phyloP scores from a whole-genome alignment of 30 jellyfish, hydroid and myxozoan species.

The Pseudorhiza aurosa region DNA sequence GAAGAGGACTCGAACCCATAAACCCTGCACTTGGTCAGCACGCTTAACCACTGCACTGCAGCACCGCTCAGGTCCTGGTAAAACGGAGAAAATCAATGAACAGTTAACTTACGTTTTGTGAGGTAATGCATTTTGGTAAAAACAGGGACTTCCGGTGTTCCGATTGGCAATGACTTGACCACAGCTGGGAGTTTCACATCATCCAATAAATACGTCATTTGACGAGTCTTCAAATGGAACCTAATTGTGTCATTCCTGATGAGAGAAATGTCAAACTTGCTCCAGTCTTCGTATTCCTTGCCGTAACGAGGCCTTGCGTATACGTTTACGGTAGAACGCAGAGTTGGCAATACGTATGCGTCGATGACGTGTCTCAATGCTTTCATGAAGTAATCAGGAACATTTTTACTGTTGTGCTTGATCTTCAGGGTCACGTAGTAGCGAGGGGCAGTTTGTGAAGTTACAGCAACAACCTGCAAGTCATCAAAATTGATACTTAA shows the following conservation, averaged over 20 bases:
- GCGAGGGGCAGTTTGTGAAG: constrained; percentile 46
- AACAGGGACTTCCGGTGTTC: constrained; percentile 43
- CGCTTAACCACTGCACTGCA: no score
- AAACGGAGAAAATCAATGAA: no score
- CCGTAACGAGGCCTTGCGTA: constrained; percentile 26
- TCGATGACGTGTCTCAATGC: constrained; percentile 9
- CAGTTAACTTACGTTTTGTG: constrained; percentile 39
- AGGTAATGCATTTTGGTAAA: constrained; percentile 10
- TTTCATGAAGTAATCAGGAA: constrained; percentile 19
- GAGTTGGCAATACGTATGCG: constrained; percentile 4
- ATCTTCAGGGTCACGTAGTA: constrained; percentile 27
- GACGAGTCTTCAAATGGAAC: constrained; percentile 17
- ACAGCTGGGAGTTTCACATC: constrained; percentile 58
- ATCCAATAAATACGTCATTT: constrained; percentile 7
- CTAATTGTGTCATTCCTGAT: constrained; percentile 27
- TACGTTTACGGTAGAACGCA: constrained; percentile 22
- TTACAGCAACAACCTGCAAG: constrained; percentile 39
- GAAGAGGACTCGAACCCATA: no score
- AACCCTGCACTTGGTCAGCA: neutral
- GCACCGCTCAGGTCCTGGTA: no score
- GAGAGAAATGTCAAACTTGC: constrained; percentile 10
- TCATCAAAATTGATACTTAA: no score
- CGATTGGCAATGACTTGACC: constrained; percentile 43
- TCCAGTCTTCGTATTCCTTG: neutral
- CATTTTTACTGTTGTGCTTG: constrained; percentile 13